phyloP scores from a whole-genome alignment of 1,140 invertebrate species.

The Euwallacea similis region DNA sequence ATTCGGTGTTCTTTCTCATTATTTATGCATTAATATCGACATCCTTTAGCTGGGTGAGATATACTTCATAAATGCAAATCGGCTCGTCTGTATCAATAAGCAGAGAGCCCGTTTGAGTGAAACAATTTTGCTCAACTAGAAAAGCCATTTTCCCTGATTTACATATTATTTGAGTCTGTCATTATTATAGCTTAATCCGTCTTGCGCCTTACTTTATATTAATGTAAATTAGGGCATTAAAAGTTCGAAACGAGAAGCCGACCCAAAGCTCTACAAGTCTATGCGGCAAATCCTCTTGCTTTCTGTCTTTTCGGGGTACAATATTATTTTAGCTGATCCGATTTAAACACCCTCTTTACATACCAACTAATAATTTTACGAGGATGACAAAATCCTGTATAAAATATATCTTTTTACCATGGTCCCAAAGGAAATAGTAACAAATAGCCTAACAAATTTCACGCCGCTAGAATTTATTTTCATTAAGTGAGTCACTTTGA shows the following conservation, averaged over 20 bases:
- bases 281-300: conserved; percentile 19
- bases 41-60: too few species aligned
- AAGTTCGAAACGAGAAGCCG: conserved; percentile 25
- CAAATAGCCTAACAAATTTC: too few species aligned
- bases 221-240: conserved; percentile 34
- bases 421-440: too few species aligned
- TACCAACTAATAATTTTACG: too few species aligned
- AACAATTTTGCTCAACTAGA: background rate
- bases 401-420: too few species aligned
- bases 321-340: conserved; percentile 12
- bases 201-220: conserved; percentile 18
- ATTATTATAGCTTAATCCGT: conserved; percentile 24
- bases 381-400: too few species aligned
- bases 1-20: too few species aligned
- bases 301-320: conserved; percentile 6
- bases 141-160: conserved; percentile 54
- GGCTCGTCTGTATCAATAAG: too few species aligned
- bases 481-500: conserved; percentile 8
- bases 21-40: too few species aligned
- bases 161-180: conserved; percentile 25
- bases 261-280: conserved; percentile 21
- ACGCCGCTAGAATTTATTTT: background rate
- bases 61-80: too few species aligned
- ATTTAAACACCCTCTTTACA: background rate
- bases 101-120: too few species aligned